phyloP scores from a whole-genome alignment of 2,113 vertebrate species.

The Montifringilla adamsi region DNA sequence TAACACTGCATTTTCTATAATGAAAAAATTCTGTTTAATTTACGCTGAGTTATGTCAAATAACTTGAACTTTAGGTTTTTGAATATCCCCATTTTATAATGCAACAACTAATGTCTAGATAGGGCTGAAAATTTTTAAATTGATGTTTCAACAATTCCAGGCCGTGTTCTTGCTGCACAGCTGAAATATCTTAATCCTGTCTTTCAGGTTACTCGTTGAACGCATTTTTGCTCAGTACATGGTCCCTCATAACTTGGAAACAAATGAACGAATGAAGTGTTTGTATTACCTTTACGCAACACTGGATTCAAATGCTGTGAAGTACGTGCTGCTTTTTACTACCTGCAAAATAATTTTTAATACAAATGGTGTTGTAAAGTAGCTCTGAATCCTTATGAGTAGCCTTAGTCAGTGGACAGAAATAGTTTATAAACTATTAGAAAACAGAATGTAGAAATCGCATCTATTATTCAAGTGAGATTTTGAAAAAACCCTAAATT shows the following conservation, averaged over 20 bases:
- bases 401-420: not conserved
- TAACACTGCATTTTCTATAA: fast-evolving
- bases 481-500: not conserved
- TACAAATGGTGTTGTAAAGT: not conserved
- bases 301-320: conserved; percentile 93
- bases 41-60: not conserved
- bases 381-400: not conserved
- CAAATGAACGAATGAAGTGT: conserved; percentile 94
- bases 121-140: not conserved
- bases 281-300: conserved; percentile 96
- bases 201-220: conserved; percentile 89
- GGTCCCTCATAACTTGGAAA: conserved; percentile 96
- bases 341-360: not conserved
- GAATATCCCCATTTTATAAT: not conserved
- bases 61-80: not conserved
- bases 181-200: not conserved
- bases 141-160: not conserved
- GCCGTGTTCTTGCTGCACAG: not conserved
- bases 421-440: not conserved
- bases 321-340: conserved; percentile 76
- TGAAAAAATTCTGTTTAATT: not conserved
- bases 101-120: not conserved
- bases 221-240: conserved; percentile 97
- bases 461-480: not conserved
- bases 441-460: not conserved